Evolutionary conservation across 2,888 invertebrate genomes (phyloP), one percentile per base, ranked within the genome.

Genomic region (Harmothoe impar): DNA sequence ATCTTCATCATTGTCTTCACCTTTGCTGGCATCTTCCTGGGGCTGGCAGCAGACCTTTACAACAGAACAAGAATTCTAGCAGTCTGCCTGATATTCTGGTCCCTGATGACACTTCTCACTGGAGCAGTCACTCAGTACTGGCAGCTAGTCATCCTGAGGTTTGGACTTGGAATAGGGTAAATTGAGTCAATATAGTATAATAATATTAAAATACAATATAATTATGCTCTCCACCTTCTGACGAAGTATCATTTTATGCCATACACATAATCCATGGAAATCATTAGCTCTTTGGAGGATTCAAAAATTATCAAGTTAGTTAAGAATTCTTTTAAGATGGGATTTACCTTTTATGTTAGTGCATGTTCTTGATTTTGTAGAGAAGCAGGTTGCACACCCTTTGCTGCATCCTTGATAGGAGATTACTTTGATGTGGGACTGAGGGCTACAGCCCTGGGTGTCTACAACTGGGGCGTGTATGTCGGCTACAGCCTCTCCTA

Each of bases 401-500:
- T 95, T 93, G 95, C 95, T 0, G 94, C 94, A 0, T 94, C 94
- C 7, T 92, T 95, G 89, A 92, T 95, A 33, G 93, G 94, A 10
- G 95, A 95, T 90, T 94, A 94, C 88, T 95, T 94, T 91, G 92
- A 91, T 0, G 91, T 93, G 96, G 93, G 97, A 7, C 89, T 93
- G 94, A 97, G 98, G 90, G 98, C 98, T 0, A 96, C 98, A 77
- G 98, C 98, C 23, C 97, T 98, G 97, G 98, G 98, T 0, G 97
- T 99, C 92, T 98, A 98, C 96, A 98, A 98, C 96, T 98, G 98
- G 98, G 98, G 99, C 20, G 98, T 98, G 93, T 99, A 98, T 94
- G 98, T 98, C 54, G 98, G 98, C 0, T 98, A 98, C 94, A 98
- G 98, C 84, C 97, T 98, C 92, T 98, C 98, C 0, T 98, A 91